These are phyloP conservation scores for Myrmecophaga tridactyla DNA, from an alignment of 2,113 vertebrate species.

Conservation along the genomic window DNA sequence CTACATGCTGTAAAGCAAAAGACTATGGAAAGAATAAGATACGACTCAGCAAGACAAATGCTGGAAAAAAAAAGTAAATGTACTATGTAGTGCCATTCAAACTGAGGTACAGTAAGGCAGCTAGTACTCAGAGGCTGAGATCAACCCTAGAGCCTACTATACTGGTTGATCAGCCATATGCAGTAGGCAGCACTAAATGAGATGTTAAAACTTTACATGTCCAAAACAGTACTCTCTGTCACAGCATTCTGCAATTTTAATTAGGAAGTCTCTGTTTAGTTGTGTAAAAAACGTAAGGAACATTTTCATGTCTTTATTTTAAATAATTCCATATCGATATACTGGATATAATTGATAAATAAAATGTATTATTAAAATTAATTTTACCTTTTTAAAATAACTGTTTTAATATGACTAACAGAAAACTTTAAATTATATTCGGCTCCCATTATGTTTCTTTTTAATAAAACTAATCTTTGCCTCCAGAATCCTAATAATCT, in stretches of 20 bases:
- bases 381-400: too few relatives aligned
- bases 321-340: not conserved
- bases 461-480: too few relatives aligned
- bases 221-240: not conserved
- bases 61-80: not conserved
- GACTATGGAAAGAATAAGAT: not conserved
- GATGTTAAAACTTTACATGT: not conserved
- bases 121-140: not conserved
- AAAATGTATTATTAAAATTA: not conserved
- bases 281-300: not conserved
- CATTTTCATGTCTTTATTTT: not conserved
- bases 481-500: too few relatives aligned
- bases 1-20: not conserved
- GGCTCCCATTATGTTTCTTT: too few relatives aligned
- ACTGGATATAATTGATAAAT: not conserved
- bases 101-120: not conserved
- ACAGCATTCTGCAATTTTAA: constrained; percentile 4
- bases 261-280: not conserved
- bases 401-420: too few relatives aligned
- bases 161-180: not conserved
- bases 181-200: not conserved
- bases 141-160: not conserved
- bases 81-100: not conserved
- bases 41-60: not conserved
- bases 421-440: too few relatives aligned